phyloP scores from a whole-genome alignment of 2,797 vertebrate species.

The Natrix natrix region DNA sequence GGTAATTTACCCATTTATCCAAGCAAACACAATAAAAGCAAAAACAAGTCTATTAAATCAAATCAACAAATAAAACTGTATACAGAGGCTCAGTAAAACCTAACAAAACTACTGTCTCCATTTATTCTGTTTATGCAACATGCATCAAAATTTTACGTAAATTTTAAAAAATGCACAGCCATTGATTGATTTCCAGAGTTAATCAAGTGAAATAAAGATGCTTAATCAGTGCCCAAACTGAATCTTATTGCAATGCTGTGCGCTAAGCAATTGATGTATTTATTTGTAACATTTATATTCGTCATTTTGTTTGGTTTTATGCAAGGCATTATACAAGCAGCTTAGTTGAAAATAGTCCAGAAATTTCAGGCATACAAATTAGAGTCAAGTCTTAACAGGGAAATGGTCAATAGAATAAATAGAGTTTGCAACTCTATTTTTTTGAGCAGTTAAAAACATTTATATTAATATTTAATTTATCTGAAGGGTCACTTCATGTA shows the following conservation, averaged over 20 bases:
- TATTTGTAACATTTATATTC: not conserved
- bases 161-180: not conserved
- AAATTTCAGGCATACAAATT: not conserved
- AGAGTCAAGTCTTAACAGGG: not conserved
- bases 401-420: not conserved
- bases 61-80: not conserved
- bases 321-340: not conserved
- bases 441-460: not conserved
- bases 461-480: not conserved
- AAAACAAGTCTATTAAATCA: not conserved
- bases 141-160: not conserved
- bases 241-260: not conserved
- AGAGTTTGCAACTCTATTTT: not conserved
- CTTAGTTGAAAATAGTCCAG: not conserved
- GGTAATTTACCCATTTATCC: not conserved
- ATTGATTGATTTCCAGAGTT: not conserved
- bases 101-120: not conserved
- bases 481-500: not conserved
- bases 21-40: not conserved
- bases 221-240: not conserved
- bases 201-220: not conserved
- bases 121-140: not conserved
- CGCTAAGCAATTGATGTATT: not conserved
- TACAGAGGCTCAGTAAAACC: not conserved
- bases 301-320: not conserved